Base-by-base conservation (phyloP, 2,888 invertebrate species). In the Gortyna flavago region DNA sequence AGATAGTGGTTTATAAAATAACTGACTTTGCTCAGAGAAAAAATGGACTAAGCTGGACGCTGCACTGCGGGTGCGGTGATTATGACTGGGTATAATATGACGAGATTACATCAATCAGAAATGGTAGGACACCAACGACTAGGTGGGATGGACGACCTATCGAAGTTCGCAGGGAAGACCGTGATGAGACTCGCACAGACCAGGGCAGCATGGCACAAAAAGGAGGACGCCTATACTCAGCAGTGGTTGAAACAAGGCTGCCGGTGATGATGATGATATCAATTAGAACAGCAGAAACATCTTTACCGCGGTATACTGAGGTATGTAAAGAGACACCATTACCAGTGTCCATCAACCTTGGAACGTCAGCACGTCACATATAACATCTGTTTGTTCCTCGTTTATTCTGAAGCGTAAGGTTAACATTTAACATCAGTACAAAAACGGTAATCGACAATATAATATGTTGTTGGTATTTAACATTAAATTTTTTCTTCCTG, bases 391-490 rank as follows among this genome's bases (percentile, higher is more conserved):
- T 77, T 84, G 73, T 88, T 86, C 84, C 80, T 85, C 70, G 51
- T 81, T 85, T 65, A 73, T 79, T 73, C 21, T 35, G 44, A 44
- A 44, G 16, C 21, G 61, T 83, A 83, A 88, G 75, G 79, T 87
- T 81, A 84, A 64, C 75, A 81, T 84, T 86, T 70, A 74, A 80
- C 61, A 77, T 81, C 79, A 25, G 75, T 66, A 81, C 54, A 81
- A 75, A 86, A 78, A 86, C 70, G 61, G 77, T 84, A 82, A 81
- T 81, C 51, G 48, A 75, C 75, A 75, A 78, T 66, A 71, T 67
- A 67, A 79, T 73, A 78, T 73, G 80, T 64, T 9, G 83, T 85
- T 88, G 81, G 79, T 87, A 87, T 85, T 88, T 80, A 78, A 65
- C 18, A 44, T 81, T 44, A 1, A 54, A 44, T 75, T 68, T 77